Evolutionary conservation across 2,888 invertebrate species (phyloP).

Genomic region (Empis livida): DNA sequence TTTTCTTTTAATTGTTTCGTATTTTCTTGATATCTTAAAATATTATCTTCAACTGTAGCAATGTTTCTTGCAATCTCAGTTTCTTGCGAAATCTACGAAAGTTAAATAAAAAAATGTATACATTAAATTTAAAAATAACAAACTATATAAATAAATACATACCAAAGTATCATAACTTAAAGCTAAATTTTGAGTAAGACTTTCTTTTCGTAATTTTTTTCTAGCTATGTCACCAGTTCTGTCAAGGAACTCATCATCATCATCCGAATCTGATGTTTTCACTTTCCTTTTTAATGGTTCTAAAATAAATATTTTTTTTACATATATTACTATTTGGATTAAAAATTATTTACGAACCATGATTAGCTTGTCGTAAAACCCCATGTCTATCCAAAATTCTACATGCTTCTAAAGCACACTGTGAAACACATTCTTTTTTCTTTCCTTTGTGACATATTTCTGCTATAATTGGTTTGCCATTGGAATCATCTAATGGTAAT

Average conservation of each 20-base stretch:
- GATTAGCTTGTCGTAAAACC: slow-evolving; percentile 70
- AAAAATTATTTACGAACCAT: slow-evolving; percentile 43
- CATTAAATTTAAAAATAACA: neutral
- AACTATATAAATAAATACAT: slow-evolving; percentile 17
- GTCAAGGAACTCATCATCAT: slow-evolving; percentile 92
- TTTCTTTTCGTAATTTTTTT: slow-evolving; percentile 57
- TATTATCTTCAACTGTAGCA: slow-evolving; percentile 42
- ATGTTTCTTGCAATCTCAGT: slow-evolving; percentile 44
- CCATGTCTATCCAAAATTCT: slow-evolving; percentile 79
- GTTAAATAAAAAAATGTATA: slow-evolving; percentile 10
- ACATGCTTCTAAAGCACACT: slow-evolving; percentile 92
- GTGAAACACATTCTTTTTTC: slow-evolving; percentile 86
- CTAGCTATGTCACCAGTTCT: slow-evolving; percentile 85
- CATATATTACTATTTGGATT: neutral
- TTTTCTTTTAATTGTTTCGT: slow-evolving; percentile 29
- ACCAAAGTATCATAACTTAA: slow-evolving; percentile 56
- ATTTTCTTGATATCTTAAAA: slow-evolving; percentile 34
- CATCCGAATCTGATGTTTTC: slow-evolving; percentile 73
- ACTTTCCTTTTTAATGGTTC: slow-evolving; percentile 70
- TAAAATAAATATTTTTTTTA: slow-evolving; percentile 25
- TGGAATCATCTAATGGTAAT: slow-evolving; percentile 66
- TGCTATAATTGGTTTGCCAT: slow-evolving; percentile 63
- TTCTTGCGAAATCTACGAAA: slow-evolving; percentile 29
- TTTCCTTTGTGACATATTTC: slow-evolving; percentile 81
- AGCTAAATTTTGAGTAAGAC: slow-evolving; percentile 23